Conservation (phyloP, 2,113 vertebrate species). For the Dicerorhinus sumatrensis region DNA sequence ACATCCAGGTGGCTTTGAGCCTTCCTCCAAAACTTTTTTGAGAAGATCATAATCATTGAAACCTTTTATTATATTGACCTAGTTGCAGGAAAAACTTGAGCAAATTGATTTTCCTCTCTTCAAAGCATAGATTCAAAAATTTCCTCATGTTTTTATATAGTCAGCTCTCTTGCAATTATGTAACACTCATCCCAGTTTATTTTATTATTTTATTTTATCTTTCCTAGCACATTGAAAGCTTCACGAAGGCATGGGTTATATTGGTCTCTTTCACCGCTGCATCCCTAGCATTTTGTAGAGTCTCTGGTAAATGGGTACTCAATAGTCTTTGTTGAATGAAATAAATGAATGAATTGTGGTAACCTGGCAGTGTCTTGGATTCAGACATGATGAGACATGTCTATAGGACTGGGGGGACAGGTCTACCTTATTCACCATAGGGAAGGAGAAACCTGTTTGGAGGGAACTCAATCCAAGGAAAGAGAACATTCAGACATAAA, state of each 20-base stretch:
- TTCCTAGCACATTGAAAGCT: background rate
- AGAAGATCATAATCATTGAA: slow-evolving; percentile 47
- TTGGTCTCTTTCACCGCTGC: background rate
- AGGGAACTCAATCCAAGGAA: background rate
- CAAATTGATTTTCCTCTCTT: slow-evolving; percentile 60
- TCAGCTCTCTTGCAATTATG: background rate
- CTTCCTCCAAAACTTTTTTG: slow-evolving; percentile 31
- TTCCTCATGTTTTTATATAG: slow-evolving; percentile 12
- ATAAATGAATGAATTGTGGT: background rate
- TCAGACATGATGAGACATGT: background rate
- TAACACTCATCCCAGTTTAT: background rate
- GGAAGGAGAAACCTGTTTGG: background rate
- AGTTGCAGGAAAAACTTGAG: slow-evolving; percentile 58
- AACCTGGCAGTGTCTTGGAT: background rate
- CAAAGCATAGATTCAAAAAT: slow-evolving; percentile 19
- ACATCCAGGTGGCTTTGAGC: background rate
- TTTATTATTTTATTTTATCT: slow-evolving; percentile 29
- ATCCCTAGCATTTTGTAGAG: background rate
- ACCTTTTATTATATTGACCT: slow-evolving; percentile 61
- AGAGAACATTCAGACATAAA: background rate
- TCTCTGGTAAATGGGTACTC: background rate
- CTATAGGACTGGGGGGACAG: background rate
- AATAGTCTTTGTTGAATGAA: slow-evolving; percentile 8
- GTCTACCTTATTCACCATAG: background rate
- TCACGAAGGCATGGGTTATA: background rate